Conservation (phyloP, 2,797 vertebrate genomes). For the Capromys pilorides region DNA sequence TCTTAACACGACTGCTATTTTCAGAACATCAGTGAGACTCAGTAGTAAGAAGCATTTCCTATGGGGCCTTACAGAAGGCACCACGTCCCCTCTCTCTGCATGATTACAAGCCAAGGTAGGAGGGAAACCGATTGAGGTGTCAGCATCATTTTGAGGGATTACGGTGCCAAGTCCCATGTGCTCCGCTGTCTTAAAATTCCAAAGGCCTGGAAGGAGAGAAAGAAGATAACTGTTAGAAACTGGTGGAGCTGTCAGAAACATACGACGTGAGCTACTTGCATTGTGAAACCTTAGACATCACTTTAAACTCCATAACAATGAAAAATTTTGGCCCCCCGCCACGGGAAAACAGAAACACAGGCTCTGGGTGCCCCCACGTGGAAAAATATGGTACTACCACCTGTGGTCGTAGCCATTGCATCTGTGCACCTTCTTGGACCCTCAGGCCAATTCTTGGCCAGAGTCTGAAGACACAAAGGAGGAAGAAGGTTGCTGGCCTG, state of each 20-base stretch:
- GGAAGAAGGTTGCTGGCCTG: background rate
- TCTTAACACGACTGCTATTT: background rate
- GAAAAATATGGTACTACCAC: conserved; percentile 1
- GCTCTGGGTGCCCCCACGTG: conserved; percentile 41
- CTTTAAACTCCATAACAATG: conserved; percentile 52
- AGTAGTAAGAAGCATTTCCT: background rate
- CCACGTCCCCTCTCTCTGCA: background rate
- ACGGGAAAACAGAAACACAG: conserved; percentile 58
- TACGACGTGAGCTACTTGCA: conserved; percentile 32
- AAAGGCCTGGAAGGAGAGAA: conserved; percentile 1
- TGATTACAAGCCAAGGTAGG: background rate
- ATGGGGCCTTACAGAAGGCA: background rate
- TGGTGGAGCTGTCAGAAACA: conserved; percentile 60
- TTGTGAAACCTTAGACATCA: conserved; percentile 48
- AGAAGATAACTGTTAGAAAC: conserved; percentile 50
- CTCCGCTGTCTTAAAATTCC: conserved; percentile 16
- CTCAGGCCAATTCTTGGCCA: background rate
- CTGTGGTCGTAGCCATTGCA: background rate
- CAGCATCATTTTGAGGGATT: background rate
- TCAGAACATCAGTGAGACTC: background rate
- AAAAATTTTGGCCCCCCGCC: too few relatives aligned
- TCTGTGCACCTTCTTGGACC: background rate
- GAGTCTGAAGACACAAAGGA: background rate
- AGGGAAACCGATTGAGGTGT: background rate
- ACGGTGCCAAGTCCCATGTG: background rate